These are phyloP conservation scores for Petrocephalus zakoni DNA, from an alignment of 2,113 vertebrate species.

Conservation along the genomic window DNA sequence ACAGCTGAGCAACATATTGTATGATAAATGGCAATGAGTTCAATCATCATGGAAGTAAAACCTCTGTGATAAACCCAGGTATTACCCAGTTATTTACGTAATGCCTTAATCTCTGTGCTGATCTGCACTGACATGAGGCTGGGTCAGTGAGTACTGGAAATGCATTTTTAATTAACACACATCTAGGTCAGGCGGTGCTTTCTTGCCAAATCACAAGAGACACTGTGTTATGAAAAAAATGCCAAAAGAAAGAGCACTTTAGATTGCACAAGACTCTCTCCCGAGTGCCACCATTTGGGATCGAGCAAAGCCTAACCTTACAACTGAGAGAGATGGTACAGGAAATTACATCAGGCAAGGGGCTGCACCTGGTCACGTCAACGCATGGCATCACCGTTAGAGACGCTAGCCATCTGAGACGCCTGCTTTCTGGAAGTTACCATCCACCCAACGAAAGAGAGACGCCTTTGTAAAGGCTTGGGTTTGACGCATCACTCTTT, in stretches of 20 bases:
- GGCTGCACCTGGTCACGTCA: background rate
- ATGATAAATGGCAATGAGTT: background rate
- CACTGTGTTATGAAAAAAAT: background rate
- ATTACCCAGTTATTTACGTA: background rate
- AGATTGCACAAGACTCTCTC: background rate
- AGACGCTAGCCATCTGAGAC: background rate
- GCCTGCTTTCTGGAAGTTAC: background rate
- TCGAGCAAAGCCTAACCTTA: background rate
- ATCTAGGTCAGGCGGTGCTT: background rate
- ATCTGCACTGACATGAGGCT: background rate
- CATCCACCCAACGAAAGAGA: background rate
- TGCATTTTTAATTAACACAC: slow-evolving; percentile 19
- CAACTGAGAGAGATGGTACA: background rate
- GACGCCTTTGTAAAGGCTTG: background rate
- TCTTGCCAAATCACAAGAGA: background rate
- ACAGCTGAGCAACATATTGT: background rate
- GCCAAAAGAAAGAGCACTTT: background rate
- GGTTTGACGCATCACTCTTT: background rate
- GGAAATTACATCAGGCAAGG: background rate
- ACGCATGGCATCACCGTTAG: background rate
- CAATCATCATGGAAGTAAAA: background rate
- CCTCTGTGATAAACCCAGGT: background rate
- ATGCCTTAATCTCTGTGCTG: background rate
- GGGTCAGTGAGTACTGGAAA: background rate
- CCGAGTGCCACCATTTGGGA: background rate